Percentiles rank a stretch among this genome's conserved stretches.
Evolutionary conservation across 2,797 vertebrate species (phyloP).

Genomic region (Lindbergichthys nudifrons): DNA sequence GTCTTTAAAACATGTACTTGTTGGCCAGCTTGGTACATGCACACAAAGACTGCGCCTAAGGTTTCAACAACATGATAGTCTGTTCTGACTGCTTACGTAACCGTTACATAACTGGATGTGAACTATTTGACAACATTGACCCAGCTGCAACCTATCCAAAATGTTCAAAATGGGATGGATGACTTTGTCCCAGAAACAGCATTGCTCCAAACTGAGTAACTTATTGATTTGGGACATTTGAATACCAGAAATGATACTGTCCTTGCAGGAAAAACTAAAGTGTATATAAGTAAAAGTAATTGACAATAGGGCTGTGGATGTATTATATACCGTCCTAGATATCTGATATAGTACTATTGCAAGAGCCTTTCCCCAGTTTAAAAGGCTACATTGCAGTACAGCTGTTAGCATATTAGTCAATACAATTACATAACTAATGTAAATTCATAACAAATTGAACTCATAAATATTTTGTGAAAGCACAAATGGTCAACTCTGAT

Average conservation of each 20-base stretch:
- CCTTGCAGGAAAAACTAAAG: background rate
- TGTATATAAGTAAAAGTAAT: too few relatives aligned
- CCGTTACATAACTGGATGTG: conserved; percentile 50
- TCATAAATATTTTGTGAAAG: too few relatives aligned
- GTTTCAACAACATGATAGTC: conserved; percentile 17
- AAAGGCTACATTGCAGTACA: too few relatives aligned
- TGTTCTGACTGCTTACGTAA: conserved; percentile 20
- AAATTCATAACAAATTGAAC: too few relatives aligned
- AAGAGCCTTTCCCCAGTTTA: too few relatives aligned
- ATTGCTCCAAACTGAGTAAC: background rate
- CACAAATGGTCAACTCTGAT: too few relatives aligned
- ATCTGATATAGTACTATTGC: too few relatives aligned
- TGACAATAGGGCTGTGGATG: too few relatives aligned
- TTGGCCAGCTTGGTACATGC: background rate
- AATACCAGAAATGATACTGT: background rate
- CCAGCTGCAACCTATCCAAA: conserved; percentile 36
- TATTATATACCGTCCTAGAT: too few relatives aligned
- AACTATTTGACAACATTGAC: conserved; percentile 5
- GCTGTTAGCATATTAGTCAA: too few relatives aligned
- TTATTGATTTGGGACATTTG: background rate
- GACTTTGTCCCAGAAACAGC: conserved; percentile 7
- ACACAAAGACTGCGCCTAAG: background rate
- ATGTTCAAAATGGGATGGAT: conserved; percentile 1
- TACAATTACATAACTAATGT: too few relatives aligned
- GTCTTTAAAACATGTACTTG: conserved; percentile 17